A percentile compares a stretch with the other conserved stretches of the same genome.
These are phyloP conservation scores for Helicolenus hilgendorfi DNA, from an alignment of 2,797 vertebrate genomes.

Conservation along the genomic window DNA sequence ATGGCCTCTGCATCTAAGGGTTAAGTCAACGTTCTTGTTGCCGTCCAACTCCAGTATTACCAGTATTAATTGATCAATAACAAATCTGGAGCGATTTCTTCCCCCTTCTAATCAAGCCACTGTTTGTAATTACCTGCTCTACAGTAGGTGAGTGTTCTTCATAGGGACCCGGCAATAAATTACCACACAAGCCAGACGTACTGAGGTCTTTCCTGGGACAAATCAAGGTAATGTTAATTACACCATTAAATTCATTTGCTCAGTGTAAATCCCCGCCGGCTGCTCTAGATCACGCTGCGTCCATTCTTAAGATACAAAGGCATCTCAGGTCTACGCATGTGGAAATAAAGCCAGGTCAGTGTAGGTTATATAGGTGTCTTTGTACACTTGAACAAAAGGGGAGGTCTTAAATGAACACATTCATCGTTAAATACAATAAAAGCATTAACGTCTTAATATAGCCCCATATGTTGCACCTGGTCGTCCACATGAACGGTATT, in stretches of 20 bases:
- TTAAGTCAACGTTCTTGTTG: neutral
- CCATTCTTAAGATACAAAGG: constrained; percentile 67
- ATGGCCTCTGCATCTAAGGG: neutral
- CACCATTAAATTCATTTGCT: constrained; percentile 78
- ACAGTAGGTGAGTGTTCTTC: constrained; percentile 68
- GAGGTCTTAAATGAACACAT: neutral
- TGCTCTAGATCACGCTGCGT: constrained; percentile 56
- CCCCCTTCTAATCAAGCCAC: constrained; percentile 75
- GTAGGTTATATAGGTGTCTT: constrained; percentile 65
- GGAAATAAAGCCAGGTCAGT: constrained; percentile 53
- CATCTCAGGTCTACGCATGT: constrained; percentile 52
- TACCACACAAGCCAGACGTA: constrained; percentile 50
- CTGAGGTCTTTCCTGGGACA: constrained; percentile 72
- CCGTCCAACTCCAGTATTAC: constrained; percentile 9
- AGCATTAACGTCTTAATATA: neutral
- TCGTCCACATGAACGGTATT: constrained; percentile 7
- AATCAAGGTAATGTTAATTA: constrained; percentile 85
- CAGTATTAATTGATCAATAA: constrained; percentile 69
- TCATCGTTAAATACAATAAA: neutral
- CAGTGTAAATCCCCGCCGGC: constrained; percentile 72
- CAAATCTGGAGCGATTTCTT: constrained; percentile 44
- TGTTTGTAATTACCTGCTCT: constrained; percentile 74
- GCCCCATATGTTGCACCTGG: neutral
- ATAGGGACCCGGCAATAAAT: constrained; percentile 69
- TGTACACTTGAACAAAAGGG: constrained; percentile 6